Conservation (phyloP, 2,113 vertebrate genomes). For the Sclerurus mexicanus region DNA sequence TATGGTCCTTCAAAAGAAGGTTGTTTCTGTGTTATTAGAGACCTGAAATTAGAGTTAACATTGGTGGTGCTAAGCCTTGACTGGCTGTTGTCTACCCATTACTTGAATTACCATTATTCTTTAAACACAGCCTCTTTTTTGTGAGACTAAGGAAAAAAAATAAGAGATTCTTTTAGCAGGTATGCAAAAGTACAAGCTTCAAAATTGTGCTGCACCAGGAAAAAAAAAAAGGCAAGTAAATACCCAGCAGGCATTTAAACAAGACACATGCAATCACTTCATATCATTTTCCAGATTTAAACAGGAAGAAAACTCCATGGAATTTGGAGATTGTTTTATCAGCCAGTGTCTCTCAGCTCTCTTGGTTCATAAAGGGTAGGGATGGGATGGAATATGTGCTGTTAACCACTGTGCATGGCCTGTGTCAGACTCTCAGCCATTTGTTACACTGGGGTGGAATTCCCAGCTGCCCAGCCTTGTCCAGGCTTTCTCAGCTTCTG, state of each 20-base stretch:
- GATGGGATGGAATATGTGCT: neutral
- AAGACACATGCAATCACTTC: neutral
- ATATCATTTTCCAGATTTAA: neutral
- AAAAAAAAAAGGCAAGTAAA: neutral
- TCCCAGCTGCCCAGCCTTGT: constrained; percentile 62
- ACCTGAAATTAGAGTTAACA: neutral
- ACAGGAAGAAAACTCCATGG: neutral
- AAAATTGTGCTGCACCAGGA: neutral
- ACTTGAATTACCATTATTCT: neutral
- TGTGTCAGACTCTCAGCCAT: neutral
- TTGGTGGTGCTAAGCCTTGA: neutral
- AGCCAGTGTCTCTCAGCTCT: neutral
- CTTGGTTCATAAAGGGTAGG: neutral
- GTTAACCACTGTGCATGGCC: neutral
- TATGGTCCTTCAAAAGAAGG: neutral
- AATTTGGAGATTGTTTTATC: neutral
- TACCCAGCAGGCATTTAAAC: neutral
- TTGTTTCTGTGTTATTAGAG: neutral
- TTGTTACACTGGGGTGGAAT: constrained; percentile 15
- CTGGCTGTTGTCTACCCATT: neutral
- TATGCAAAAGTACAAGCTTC: neutral
- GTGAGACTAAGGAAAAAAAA: neutral
- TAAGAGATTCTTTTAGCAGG: neutral
- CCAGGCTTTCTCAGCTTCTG: constrained; percentile 28
- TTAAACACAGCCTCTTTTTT: neutral